Evolutionary conservation across 2,113 vertebrate genomes (phyloP), one percentile per base, ranked within the genome.

Genomic region (Myiopsitta monachus): DNA sequence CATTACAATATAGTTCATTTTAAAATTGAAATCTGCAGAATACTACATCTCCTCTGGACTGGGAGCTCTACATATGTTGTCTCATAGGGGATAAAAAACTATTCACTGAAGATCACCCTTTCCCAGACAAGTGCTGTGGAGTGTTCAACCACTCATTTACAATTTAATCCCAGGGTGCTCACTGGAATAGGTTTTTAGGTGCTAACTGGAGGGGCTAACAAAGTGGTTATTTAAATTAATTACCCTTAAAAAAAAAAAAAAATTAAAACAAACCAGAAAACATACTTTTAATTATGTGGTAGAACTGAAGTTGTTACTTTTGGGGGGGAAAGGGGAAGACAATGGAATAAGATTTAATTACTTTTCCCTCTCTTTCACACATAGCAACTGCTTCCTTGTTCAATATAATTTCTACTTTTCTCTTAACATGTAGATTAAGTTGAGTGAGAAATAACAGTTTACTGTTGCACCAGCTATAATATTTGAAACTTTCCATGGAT

Each of bases 91-190:
- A 94, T 97, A 95, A 95, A 89, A 87, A 97, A 94, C 41, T 97
- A 97, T 97, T 98, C 98, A 97, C 66, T 83, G 54, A 93, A 86
- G 43, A 93, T 96, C 95, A 90, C 64, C 73, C 33, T 97, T 97
- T 87, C 67, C 52, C 76, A 88, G 55, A 77, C 83, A 96, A 94
- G 70, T 91, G 70, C 51, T 81, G 24, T 82, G 84, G 69, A 57
- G 81, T 88, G 26, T 68, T 95, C 78, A 91, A 47, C 43, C 10
- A 51, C 75, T 96, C 41, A 96, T 95, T 97, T 96, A 72, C 79
- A 95, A 84, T 97, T 97, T 97, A 93, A 95, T 94, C 19, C 46
- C 82, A 51, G 75, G 33, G 70, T 66, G 26, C 49, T 94, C 73
- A 73, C 5, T 94, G 61, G 95, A 95, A 95, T 89, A 93, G 75